Base-by-base conservation (phyloP, 2,113 vertebrate genomes). In the Clarias magur region DNA sequence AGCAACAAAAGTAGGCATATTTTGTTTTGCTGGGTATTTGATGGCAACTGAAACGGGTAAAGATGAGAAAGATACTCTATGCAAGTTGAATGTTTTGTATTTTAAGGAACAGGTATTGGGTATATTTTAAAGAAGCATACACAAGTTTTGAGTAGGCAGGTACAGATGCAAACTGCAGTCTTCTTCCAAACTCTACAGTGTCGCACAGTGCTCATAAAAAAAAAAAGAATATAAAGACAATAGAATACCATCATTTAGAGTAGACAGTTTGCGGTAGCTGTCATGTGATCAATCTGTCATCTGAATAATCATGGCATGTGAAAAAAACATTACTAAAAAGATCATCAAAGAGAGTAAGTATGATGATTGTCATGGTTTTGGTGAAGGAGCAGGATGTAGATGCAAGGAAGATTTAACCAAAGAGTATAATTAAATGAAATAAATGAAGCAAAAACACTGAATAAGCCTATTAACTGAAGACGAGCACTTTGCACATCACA, bases 271-370 rank as follows among this genome's bases (percentile, higher is more conserved):
- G 63, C 25, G 8, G 34, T 82, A 83, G 27, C 81, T 12, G 60
- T 62, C 23, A 54, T 91, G 85, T 92, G 90, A 92, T 91, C 2
- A 27, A 57, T 57, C 13, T 57, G 13, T 57, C 13, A 11, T 57
- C 8, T 30, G 87, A 91, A 92, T 91, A 86, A 85, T 10, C 1
- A 56, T 75, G 73, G 38, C 65, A 67, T 59, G 42, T n/a, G 10
- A n/a, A 19, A 38, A 84, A 60, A 88, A 30, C 56, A 81, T 11
- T 42, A 34, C n/a, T 48, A 54, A 53, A 53, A 65, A 54, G 53
- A 82, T 27, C 13, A 27, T 72, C 23, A 82, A 73, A 82, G 8
- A 86, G 42, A 80, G 5, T 11, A 21, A 38, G 59, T 53, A 34
- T 53, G 42, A 53, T 68, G 38, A 2, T 38, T 38, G 38, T 38